Evolutionary conservation across 2,797 vertebrate genomes (phyloP), one percentile per base, ranked within the genome.

Genomic region (Melanotaenia pygmaea): DNA sequence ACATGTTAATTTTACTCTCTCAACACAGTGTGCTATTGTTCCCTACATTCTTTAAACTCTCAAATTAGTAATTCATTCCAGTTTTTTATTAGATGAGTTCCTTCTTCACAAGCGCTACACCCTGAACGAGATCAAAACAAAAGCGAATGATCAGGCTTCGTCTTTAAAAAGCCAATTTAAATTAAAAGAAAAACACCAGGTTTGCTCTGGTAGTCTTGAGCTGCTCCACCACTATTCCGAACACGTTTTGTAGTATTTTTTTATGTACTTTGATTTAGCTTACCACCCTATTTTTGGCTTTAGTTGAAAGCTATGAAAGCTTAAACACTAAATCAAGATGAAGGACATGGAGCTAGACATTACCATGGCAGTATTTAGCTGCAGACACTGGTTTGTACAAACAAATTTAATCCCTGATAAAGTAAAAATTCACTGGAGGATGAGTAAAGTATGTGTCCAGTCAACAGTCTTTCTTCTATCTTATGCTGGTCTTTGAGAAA

Each of bases 1-100:
- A 20, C 57, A 56, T 61, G 66, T 68, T 59, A 47, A 5, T 72
- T 75, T 72, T 4, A 58, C 22, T 64, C 38, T 72, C 65, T 81
- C 58, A 18, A 47, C 64, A 18, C 1, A 56, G 6, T 18, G 4
- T 45, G 24, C 26, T 12, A 56, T 35, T 45, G 28, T 77, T 60
- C 34, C 67, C 37, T 54, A 54, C 60, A 61, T 35, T 28, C 26
- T 26, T 14, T 54, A 13, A 26, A 22, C 47, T 20, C 47, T 14
- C 24, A 12, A 26, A 26, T 54, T 5, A 26, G 24, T 6, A 54
- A 28, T 32, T 51, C 28, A 59, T 22, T 47, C 37, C 66, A 26
- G 13, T 51, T 50, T 50, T 16, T 51, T 2, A 18, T 11, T 26
- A 34, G 16, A 60, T 28, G 35, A 51, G 38, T 28, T 24, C 58